Conservation (phyloP, 2,797 vertebrate species). For the Bucorvus abyssinicus region DNA sequence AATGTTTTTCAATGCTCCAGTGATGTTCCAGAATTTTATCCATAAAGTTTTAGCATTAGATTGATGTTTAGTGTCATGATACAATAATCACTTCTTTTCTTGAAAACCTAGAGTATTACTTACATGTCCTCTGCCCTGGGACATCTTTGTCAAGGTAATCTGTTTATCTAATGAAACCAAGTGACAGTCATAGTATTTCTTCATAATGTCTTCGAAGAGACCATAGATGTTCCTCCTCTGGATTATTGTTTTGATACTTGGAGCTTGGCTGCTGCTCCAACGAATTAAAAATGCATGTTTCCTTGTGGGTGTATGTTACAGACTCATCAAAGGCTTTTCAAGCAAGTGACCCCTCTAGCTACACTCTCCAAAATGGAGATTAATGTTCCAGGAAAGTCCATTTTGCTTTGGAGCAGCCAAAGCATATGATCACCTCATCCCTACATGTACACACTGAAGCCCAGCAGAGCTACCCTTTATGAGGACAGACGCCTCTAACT, state of each 20-base stretch:
- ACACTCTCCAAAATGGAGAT: neutral
- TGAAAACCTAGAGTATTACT: neutral
- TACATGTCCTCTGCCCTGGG: neutral
- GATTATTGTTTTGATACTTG: neutral
- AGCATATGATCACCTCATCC: neutral
- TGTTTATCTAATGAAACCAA: neutral
- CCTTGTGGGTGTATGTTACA: neutral
- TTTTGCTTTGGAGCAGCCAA: neutral
- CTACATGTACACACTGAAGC: neutral
- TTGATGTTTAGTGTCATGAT: neutral
- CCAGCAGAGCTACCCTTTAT: neutral
- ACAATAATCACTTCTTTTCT: neutral
- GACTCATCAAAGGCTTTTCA: neutral
- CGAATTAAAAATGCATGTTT: neutral
- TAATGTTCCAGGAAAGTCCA: neutral
- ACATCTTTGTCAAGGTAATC: neutral
- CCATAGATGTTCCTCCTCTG: neutral
- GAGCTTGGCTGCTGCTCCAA: neutral
- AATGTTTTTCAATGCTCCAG: neutral
- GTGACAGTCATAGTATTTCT: neutral
- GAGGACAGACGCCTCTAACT: neutral
- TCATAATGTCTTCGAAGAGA: neutral
- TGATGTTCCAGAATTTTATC: neutral
- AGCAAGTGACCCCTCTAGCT: neutral
- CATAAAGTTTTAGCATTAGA: neutral